Evolutionary conservation across 2,888 invertebrate genomes (phyloP).

Genomic region (Portevinia maculata): DNA sequence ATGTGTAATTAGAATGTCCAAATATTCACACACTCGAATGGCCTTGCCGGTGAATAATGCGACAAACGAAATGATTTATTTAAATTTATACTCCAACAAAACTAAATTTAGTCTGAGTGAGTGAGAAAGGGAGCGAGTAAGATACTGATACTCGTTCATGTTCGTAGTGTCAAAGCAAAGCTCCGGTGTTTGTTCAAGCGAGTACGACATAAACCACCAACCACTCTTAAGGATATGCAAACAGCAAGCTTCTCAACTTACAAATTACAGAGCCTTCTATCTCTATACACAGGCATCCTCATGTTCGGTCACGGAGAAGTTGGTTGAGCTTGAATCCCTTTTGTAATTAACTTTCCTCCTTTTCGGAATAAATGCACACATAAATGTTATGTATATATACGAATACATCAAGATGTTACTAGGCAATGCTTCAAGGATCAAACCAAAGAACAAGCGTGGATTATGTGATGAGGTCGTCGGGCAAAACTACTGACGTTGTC

Average conservation of each 20-base stretch:
- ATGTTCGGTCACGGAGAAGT: conserved; percentile 22
- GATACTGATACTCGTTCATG: conserved; percentile 1
- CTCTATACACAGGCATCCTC: conserved; percentile 20
- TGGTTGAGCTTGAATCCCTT: conserved; percentile 53
- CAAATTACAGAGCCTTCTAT: conserved; percentile 49
- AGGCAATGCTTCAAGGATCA: conserved; percentile 66
- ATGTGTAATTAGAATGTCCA: conserved; percentile 75
- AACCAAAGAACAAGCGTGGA: conserved; percentile 66
- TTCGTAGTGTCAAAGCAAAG: conserved; percentile 43
- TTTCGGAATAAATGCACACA: neutral
- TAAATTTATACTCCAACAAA: conserved; percentile 65
- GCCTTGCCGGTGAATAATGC: conserved; percentile 62
- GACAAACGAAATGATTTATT: conserved; percentile 65
- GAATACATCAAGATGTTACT: conserved; percentile 51
- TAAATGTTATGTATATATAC: neutral
- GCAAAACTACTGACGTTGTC: conserved; percentile 46
- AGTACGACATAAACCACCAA: conserved; percentile 35
- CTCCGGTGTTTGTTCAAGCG: conserved; percentile 58
- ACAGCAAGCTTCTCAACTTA: conserved; percentile 61
- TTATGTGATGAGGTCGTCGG: conserved; percentile 64
- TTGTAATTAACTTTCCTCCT: conserved; percentile 66
- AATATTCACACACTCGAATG: conserved; percentile 69
- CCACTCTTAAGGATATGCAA: conserved; percentile 68
- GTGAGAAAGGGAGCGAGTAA: neutral
- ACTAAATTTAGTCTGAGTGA: conserved; percentile 37